Conservation (phyloP, 2,113 vertebrate species). For the Dromas ardeola region DNA sequence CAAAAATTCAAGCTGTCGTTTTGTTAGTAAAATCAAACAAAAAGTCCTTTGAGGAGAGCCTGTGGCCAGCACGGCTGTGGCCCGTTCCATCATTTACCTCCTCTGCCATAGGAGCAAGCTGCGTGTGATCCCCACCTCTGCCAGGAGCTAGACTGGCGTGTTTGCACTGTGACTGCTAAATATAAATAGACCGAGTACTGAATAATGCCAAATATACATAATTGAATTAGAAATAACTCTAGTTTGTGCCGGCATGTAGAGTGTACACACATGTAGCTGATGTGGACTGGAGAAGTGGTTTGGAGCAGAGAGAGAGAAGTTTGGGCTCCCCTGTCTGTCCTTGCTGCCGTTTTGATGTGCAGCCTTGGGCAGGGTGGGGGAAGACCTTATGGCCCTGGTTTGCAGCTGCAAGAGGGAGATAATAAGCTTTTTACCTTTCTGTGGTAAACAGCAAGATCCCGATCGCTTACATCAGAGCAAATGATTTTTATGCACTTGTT, state of each 20-base stretch:
- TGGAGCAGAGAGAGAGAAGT: neutral
- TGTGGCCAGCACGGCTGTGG: fast-evolving
- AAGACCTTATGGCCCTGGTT: neutral
- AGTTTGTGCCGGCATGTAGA: neutral
- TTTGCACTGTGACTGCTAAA: neutral
- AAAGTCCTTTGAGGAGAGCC: neutral
- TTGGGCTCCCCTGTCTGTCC: neutral
- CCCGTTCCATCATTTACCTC: neutral
- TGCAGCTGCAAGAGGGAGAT: neutral
- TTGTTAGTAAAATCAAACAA: neutral
- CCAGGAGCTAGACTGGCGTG: neutral
- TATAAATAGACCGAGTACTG: neutral
- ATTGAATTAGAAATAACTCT: neutral
- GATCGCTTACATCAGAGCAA: neutral
- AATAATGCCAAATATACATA: neutral
- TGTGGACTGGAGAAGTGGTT: neutral
- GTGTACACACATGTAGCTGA: neutral
- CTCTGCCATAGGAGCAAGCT: neutral
- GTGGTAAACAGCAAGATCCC: neutral
- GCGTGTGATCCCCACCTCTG: neutral
- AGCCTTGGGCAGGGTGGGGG: neutral
- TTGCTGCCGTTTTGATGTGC: neutral
- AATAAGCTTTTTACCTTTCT: neutral
- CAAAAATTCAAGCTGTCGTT: neutral
- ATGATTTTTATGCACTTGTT: neutral